Percentiles rank a stretch among this genome's conserved stretches.
Conservation (phyloP, 2,797 vertebrate genomes). For the Australoheros facetus region DNA sequence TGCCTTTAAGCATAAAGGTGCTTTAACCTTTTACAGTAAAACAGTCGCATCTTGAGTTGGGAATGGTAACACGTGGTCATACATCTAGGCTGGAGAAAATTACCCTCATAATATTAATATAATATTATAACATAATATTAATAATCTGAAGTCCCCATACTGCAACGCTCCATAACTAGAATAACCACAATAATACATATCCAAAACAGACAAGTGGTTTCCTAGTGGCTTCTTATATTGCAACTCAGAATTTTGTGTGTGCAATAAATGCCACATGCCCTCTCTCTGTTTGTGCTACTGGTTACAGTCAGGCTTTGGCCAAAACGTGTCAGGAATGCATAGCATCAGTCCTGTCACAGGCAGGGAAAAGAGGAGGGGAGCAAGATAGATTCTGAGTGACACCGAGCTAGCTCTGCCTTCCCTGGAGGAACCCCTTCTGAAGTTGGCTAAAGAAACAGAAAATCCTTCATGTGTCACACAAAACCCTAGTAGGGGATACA, state of each 20-base stretch:
- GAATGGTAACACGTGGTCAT: neutral
- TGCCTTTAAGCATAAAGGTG: neutral
- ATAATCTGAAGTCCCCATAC: neutral
- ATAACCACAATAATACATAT: neutral
- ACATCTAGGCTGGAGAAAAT: neutral
- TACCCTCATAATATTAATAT: conserved; percentile 10
- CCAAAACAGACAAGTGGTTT: conserved; percentile 15
- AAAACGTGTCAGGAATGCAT: conserved; percentile 60
- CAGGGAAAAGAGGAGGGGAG: conserved; percentile 8
- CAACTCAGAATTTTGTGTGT: neutral
- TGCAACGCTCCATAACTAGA: neutral
- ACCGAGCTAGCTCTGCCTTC: conserved; percentile 50
- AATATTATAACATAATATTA: neutral
- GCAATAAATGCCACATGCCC: conserved; percentile 38
- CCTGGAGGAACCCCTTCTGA: conserved; percentile 47
- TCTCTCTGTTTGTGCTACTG: conserved; percentile 32
- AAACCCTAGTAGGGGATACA: neutral
- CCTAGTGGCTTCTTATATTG: conserved; percentile 7
- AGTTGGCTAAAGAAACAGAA: conserved; percentile 32
- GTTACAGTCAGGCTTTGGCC: conserved; percentile 45
- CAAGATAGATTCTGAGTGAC: conserved; percentile 62
- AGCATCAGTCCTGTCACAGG: conserved; percentile 51
- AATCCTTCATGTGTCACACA: conserved; percentile 33
- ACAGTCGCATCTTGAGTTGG: neutral
- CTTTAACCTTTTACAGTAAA: neutral